Percentiles rank a stretch among this genome's conserved stretches.
Evolutionary conservation across 2,888 invertebrate species (phyloP).

Genomic region (Cryptophagus acutangulus): DNA sequence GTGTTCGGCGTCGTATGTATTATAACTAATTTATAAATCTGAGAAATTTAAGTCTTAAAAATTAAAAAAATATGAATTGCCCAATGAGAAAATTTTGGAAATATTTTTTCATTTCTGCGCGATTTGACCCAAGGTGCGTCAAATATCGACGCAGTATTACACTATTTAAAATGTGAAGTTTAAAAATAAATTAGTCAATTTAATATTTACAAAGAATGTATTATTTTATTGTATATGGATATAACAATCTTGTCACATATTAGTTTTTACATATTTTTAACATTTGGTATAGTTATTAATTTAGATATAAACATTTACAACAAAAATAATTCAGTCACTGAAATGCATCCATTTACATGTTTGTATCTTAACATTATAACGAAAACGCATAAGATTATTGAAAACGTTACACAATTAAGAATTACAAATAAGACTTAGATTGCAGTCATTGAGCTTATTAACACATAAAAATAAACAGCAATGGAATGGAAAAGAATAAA

Average conservation of each 20-base stretch:
- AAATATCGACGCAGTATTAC: too few species aligned
- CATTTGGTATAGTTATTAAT: slow-evolving; percentile 42
- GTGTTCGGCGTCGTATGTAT: too few species aligned
- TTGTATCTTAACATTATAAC: slow-evolving; percentile 19
- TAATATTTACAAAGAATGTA: slow-evolving; percentile 29
- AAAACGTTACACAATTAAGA: slow-evolving; percentile 9
- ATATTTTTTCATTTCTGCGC: too few species aligned
- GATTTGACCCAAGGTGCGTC: too few species aligned
- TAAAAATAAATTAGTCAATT: neutral
- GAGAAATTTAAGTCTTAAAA: too few species aligned
- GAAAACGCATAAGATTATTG: neutral
- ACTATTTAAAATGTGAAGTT: too few species aligned
- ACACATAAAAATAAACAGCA: slow-evolving; percentile 20
- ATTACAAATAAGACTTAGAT: slow-evolving; percentile 24
- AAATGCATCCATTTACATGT: slow-evolving; percentile 29
- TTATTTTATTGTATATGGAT: slow-evolving; percentile 32
- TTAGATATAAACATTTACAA: slow-evolving; percentile 38
- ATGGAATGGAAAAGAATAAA: slow-evolving; percentile 35
- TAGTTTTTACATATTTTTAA: slow-evolving; percentile 37
- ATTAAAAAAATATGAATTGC: too few species aligned
- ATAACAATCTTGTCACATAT: slow-evolving; percentile 40
- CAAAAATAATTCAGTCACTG: slow-evolving; percentile 37
- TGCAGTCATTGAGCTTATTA: slow-evolving; percentile 35
- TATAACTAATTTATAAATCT: too few species aligned
- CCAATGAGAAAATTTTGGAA: too few species aligned